Base-by-base conservation (phyloP, 2,888 invertebrate genomes). In the Myopa tessellatipennis region DNA sequence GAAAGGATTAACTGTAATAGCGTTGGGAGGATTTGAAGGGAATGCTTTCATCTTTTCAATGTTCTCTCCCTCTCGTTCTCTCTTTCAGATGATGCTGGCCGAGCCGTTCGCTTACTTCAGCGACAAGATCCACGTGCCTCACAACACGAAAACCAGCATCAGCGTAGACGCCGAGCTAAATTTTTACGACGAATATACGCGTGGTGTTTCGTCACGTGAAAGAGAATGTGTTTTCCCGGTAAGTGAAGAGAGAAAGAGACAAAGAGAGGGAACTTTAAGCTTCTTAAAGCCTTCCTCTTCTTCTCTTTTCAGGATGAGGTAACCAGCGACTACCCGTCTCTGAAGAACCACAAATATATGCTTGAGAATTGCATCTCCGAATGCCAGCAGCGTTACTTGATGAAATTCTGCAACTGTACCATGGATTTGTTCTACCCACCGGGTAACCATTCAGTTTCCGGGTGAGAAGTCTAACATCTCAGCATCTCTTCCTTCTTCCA, bases 371-470 rank as follows among this genome's bases (percentile, higher is more conserved):
- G 89, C 79, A 81, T 85, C 76, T 83, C 88, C 36, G 85, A 89
- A 81, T 89, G 89, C 80, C 87, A 88, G 81, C 89, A 89, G 80
- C 85, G 86, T 81, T 85, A 89, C 83, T 82, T 88, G 81, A 79
- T 87, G 45, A 82, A 82, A 52, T 87, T 85, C 78, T 89, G 89
- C 77, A 89, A 89, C 81, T 89, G 89, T 81, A 89, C 88, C 34
- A 72, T 89, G 81, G 89, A 89, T 78, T 81, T 89, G 74, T 82
- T 89, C 52, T 89, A 86, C 85, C 89, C 89, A 10, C 65, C 75
- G 5, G 79, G 80, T 18, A 75, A 50, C 4, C 52, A 34, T 65
- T 26, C 52, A 12, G 12, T 69, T 45, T 26, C 14, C 18, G 16
- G n/a, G 4, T 50, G 10, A 50, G 18, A 14, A 34, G 5, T 5